Base-by-base conservation (phyloP, 2,888 invertebrate genomes). In the Agrotis puta region DNA sequence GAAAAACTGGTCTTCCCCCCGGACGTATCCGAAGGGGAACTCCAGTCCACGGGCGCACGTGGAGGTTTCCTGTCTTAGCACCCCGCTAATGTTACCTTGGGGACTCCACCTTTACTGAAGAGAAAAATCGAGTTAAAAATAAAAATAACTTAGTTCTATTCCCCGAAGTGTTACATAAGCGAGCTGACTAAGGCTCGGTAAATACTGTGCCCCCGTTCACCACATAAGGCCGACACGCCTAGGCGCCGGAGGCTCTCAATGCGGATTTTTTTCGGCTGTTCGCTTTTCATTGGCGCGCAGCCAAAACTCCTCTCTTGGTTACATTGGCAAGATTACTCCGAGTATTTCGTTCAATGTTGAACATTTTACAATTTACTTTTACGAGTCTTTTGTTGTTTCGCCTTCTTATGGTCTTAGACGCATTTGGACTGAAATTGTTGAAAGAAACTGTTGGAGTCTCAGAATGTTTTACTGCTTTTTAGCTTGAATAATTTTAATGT, bases 231-330 rank as follows among this genome's bases (percentile, higher is more conserved):
- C 33, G 58, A 39, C 62, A 64, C 50, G 74, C 79, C 61, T 62
- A 33, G 43, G 64, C 51, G 74, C 83, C 61, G 59, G 33, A 43
- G 64, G 76, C 57, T 45, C 70, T 65, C 74, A 18, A 57, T 72
- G 78, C 57, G 81, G 69, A 54, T 77, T 85, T 86, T n/a, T 85
- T 85, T 77, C 58, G 57, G 48, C n/a, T 58, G 73, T 63, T 70
- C 79, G 64, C 82, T 73, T 74, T 79, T 70, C 74, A 78, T 79
- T 89, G 88, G 88, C 85, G 63, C 65, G 16, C 53, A n/a, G 83
- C 88, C 89, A 89, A 75, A 67, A 72, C 74, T 70, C 77, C 67
- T 82, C 83, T 85, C 78, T 85, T 73, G 65, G 76, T 73, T 64
- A 82, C 82, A 88, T 87, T 84, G 81, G 79, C 75, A 69, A 80